A percentile compares a stretch with the other conserved stretches of the same genome.
Evolutionary conservation across 2,113 vertebrate species (phyloP).

Genomic region (Oenanthe oenanthe): DNA sequence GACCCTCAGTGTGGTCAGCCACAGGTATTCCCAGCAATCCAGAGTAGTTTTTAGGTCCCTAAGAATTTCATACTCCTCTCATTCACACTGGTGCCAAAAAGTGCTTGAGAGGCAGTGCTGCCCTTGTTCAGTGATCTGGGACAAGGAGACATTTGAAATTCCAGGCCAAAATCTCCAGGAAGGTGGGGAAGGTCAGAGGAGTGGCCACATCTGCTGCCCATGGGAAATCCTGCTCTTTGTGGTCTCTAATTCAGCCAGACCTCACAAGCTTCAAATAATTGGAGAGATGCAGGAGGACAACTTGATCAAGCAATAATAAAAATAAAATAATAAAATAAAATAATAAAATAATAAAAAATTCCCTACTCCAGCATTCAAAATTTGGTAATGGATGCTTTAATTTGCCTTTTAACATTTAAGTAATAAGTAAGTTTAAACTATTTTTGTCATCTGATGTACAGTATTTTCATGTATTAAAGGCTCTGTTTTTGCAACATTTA

Average conservation of each 20-base stretch:
- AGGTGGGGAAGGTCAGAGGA: background rate
- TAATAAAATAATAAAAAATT: background rate
- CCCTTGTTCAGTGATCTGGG: background rate
- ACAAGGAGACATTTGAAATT: background rate
- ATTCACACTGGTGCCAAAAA: background rate
- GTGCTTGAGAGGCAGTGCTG: background rate
- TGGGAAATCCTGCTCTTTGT: fast-evolving
- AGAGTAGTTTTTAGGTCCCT: background rate
- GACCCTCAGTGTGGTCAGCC: background rate
- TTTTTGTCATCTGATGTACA: background rate
- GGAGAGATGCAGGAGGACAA: background rate
- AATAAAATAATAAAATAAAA: too few relatives aligned
- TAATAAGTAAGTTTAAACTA: conserved; percentile 15
- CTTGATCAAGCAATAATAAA: background rate
- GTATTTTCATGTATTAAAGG: conserved; percentile 4
- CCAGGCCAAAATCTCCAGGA: background rate
- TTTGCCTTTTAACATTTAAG: background rate
- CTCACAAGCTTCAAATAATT: background rate
- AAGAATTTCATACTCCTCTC: background rate
- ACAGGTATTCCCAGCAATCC: background rate
- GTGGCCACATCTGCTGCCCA: background rate
- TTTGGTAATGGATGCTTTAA: background rate
- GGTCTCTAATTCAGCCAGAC: background rate
- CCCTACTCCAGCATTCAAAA: background rate
- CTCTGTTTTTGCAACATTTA: background rate